Evolutionary conservation across 1,140 invertebrate genomes (phyloP).

Genomic region (Sesamia nonagrioides): DNA sequence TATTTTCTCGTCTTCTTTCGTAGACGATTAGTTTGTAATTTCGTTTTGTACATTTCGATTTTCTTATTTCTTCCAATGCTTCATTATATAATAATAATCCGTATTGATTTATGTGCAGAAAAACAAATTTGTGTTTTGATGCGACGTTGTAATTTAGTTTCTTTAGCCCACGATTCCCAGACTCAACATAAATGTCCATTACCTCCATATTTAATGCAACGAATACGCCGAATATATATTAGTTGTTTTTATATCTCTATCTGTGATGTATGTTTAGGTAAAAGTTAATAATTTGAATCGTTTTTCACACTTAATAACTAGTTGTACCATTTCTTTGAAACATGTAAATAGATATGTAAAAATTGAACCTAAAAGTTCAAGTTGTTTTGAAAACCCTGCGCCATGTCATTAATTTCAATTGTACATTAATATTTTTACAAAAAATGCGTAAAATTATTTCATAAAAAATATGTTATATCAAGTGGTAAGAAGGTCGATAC

Average conservation of each 20-base stretch:
- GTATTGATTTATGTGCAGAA: constrained; percentile 68
- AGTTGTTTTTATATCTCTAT: constrained; percentile 77
- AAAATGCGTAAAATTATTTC: constrained; percentile 35
- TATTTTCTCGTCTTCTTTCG: constrained; percentile 66
- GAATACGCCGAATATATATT: constrained; percentile 47
- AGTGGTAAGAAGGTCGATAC: constrained; percentile 21
- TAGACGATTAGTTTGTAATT: constrained; percentile 75
- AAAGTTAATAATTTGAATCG: constrained; percentile 81
- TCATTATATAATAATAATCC: constrained; percentile 59
- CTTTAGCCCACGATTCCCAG: constrained; percentile 43
- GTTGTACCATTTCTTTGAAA: constrained; percentile 62
- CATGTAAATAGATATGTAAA: constrained; percentile 73
- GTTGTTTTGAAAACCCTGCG: constrained; percentile 50
- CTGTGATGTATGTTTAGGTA: constrained; percentile 85
- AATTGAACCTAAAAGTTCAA: constrained; percentile 63
- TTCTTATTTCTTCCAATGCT: constrained; percentile 52
- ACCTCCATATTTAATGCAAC: not conserved
- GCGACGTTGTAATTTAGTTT: constrained; percentile 59
- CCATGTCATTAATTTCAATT: constrained; percentile 45
- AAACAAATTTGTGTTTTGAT: constrained; percentile 78
- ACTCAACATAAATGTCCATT: not conserved
- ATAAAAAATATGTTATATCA: constrained; percentile 19
- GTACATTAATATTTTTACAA: constrained; percentile 48
- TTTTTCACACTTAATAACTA: constrained; percentile 67
- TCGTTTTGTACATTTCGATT: constrained; percentile 63